phyloP scores from a whole-genome alignment of 2,888 invertebrate genomes.

The Ypsolopha sequella region DNA sequence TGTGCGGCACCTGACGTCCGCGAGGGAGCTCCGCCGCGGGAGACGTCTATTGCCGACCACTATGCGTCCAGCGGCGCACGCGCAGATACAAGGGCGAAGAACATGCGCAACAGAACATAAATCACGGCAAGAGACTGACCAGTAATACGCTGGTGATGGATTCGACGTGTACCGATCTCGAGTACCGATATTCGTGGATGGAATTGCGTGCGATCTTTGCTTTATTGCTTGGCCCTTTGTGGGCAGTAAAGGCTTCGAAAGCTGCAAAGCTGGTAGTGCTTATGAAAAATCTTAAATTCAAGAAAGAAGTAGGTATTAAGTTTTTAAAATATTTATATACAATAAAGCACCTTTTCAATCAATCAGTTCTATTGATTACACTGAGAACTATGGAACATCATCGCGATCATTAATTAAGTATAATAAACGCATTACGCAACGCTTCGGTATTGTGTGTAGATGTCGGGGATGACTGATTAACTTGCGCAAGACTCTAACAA shows the following conservation, averaged over 20 bases:
- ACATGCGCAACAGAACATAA: conserved; percentile 37
- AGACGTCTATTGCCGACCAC: conserved; percentile 45
- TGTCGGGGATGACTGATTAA: neutral
- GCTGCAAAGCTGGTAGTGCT: neutral
- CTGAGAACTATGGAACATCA: too few species aligned
- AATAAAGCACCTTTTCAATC: too few species aligned
- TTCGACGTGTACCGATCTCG: conserved; percentile 22
- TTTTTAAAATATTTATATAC: too few species aligned
- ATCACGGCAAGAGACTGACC: conserved; percentile 34
- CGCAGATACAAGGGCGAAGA: conserved; percentile 21
- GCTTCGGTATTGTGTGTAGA: conserved; percentile 3
- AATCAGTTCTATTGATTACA: too few species aligned
- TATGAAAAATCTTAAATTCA: neutral
- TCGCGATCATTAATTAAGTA: neutral
- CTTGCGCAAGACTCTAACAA: neutral
- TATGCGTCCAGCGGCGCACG: conserved; percentile 28
- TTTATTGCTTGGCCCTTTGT: neutral
- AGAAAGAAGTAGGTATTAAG: too few species aligned
- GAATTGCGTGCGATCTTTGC: neutral
- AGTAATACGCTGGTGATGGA: conserved; percentile 40
- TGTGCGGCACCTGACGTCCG: conserved; percentile 43
- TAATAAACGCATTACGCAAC: neutral
- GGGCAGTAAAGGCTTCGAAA: neutral
- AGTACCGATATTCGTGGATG: neutral
- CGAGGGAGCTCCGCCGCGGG: conserved; percentile 31